Base-by-base conservation (phyloP, 2,113 vertebrate species). In the Nansenia antarctica region DNA sequence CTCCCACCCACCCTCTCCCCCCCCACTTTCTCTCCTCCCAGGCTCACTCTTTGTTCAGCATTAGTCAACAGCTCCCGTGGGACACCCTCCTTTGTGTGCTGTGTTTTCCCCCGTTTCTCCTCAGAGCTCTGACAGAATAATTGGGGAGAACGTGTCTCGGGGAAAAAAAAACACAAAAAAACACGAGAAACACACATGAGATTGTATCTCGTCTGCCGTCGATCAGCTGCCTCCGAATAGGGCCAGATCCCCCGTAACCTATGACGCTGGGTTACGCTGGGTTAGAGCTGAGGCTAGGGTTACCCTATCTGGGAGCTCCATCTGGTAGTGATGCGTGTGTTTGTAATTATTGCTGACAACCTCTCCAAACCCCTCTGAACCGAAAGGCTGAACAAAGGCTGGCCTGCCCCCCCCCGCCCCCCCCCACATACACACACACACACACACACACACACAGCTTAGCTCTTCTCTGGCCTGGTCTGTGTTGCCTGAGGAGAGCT, bases 71-170 rank as follows among this genome's bases (percentile, higher is more conserved):
- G 42, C 69, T 81, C 87, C 77, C 84, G 57, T 42, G 81, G 77
- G 87, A 85, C 65, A 79, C 68, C 61, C 79, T 82, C 78, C 76
- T 88, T 89, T 86, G 86, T 82, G n/a, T n/a, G 70, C 78, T 69
- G 79, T 75, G 29, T 86, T 86, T 87, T 79, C 26, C 22, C 82
- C 65, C 61, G 58, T 26, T 79, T 73, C 71, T 86, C 78, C 77
- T 67, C 60, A 65, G 68, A 70, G 76, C 78, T 73, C 80, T 81
- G 70, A 79, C 79, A 73, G 55, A 69, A 74, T 69, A 76, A 82
- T 67, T 65, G 37, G 72, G 82, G 30, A n/a, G 55, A 70, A 37
- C n/a, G 5, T 5, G 24, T 30, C 57, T 12, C 78, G 54, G 24
- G 34, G 62, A 73, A 73, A 69, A 68, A 61, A 65, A 69, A 81